phyloP scores from a whole-genome alignment of 2,888 invertebrate genomes.

The Sarcophaga variegata region DNA sequence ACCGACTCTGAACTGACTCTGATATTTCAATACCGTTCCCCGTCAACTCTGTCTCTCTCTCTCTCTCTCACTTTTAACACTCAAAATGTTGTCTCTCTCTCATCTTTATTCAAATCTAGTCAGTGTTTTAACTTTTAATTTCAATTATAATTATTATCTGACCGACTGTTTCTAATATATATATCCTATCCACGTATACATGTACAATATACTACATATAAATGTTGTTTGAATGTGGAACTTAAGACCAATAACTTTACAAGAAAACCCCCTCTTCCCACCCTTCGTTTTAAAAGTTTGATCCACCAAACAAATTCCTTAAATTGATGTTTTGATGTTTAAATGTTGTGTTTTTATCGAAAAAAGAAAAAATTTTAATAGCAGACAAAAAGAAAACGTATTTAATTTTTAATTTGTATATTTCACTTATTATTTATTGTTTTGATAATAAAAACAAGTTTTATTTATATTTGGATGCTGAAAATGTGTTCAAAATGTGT shows the following conservation, averaged over 20 bases:
- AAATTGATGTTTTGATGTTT: constrained; percentile 69
- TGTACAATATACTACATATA: neutral
- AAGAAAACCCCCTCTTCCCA: constrained; percentile 8
- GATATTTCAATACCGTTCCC: constrained; percentile 42
- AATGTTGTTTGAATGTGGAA: constrained; percentile 50
- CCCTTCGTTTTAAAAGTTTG: constrained; percentile 20
- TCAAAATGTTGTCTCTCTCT: constrained; percentile 18
- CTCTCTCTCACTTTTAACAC: neutral
- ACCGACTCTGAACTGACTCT: constrained; percentile 63
- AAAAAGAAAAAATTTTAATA: constrained; percentile 2
- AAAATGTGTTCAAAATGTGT: too few relatives aligned
- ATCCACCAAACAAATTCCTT: constrained; percentile 45
- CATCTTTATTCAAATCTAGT: constrained; percentile 38
- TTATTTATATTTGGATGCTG: too few relatives aligned
- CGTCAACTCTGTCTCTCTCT: constrained; percentile 47
- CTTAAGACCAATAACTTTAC: constrained; percentile 39
- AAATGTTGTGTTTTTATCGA: constrained; percentile 66
- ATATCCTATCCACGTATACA: constrained; percentile 22
- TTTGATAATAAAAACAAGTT: neutral
- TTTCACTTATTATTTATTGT: constrained; percentile 34
- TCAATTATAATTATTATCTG: constrained; percentile 23
- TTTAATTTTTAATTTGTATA: constrained; percentile 47
- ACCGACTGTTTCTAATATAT: constrained; percentile 38
- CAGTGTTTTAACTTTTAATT: constrained; percentile 53
- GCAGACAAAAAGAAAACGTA: constrained; percentile 7